phyloP scores from a whole-genome alignment of 2,888 invertebrate genomes.

The Melinaea marsaeus region DNA sequence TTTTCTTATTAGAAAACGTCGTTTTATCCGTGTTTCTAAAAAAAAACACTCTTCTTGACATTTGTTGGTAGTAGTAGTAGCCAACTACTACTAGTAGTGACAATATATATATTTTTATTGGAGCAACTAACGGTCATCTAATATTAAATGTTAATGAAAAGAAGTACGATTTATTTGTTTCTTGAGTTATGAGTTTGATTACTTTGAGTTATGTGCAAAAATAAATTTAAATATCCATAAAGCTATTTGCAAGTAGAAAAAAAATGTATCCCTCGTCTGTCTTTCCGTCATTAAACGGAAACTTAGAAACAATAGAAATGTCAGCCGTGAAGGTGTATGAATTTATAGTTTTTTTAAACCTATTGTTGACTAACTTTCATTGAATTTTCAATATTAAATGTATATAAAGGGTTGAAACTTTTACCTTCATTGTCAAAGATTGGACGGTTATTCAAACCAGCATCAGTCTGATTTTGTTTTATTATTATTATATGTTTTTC shows the following conservation, averaged over 20 bases:
- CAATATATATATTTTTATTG: too few species aligned
- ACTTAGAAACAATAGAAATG: conserved; percentile 33
- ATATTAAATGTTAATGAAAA: too few species aligned
- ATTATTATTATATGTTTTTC: conserved; percentile 27
- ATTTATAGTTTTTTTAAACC: conserved; percentile 7
- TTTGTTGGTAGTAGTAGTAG: too few species aligned
- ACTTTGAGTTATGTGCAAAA: conserved; percentile 5
- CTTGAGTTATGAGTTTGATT: conserved; percentile 7
- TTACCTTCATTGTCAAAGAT: not conserved
- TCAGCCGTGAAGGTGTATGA: conserved; percentile 26
- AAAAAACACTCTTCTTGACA: too few species aligned
- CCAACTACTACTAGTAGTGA: too few species aligned
- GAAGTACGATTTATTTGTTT: too few species aligned
- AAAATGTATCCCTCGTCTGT: conserved; percentile 29
- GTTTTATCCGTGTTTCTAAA: too few species aligned
- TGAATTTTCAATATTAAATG: conserved; percentile 24
- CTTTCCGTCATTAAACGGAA: conserved; percentile 25
- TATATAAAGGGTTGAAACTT: conserved; percentile 9
- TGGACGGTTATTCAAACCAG: too few species aligned
- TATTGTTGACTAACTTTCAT: conserved; percentile 12
- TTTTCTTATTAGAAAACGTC: too few species aligned
- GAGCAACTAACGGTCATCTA: too few species aligned
- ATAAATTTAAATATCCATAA: conserved; percentile 25
- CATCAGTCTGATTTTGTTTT: too few species aligned
- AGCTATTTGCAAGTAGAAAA: conserved; percentile 20